phyloP scores from a whole-genome alignment of 1,140 invertebrate species.

The Drosophila kanapiae region DNA sequence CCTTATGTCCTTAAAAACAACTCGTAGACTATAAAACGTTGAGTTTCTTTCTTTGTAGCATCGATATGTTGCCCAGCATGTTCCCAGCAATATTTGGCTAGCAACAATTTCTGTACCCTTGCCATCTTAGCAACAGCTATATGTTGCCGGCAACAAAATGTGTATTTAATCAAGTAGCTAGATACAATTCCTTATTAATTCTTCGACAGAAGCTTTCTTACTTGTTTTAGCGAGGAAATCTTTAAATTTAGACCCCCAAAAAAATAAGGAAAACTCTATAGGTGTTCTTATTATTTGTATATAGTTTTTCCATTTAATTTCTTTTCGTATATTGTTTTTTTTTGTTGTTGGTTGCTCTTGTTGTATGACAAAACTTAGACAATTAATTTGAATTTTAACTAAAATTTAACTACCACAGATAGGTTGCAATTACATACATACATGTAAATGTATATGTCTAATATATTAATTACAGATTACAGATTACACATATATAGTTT shows the following conservation, averaged over 20 bases:
- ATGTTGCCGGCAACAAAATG: neutral
- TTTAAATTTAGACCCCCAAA: neutral
- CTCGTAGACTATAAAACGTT: too few relatives aligned
- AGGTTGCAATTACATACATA: constrained; percentile 83
- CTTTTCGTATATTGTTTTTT: constrained; percentile 72
- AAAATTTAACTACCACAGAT: constrained; percentile 85
- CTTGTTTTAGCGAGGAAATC: neutral
- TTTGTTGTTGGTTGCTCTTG: constrained; percentile 35
- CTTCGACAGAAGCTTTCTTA: neutral
- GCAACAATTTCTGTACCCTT: neutral
- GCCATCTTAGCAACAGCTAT: neutral
- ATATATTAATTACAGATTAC: constrained; percentile 55
- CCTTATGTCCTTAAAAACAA: too few relatives aligned
- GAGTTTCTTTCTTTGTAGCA: too few relatives aligned
- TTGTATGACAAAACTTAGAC: constrained; percentile 77
- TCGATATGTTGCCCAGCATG: neutral
- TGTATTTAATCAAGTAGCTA: neutral
- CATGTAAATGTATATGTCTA: constrained; percentile 54
- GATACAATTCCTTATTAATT: neutral
- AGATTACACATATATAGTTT: constrained; percentile 41
- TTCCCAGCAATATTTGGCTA: neutral
- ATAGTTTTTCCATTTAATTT: constrained; percentile 75
- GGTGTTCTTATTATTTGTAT: constrained; percentile 25
- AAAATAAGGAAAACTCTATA: neutral
- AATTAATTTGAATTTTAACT: constrained; percentile 84